phyloP scores from a whole-genome alignment of 2,113 vertebrate species.

The Phylloscopus trochilus region DNA sequence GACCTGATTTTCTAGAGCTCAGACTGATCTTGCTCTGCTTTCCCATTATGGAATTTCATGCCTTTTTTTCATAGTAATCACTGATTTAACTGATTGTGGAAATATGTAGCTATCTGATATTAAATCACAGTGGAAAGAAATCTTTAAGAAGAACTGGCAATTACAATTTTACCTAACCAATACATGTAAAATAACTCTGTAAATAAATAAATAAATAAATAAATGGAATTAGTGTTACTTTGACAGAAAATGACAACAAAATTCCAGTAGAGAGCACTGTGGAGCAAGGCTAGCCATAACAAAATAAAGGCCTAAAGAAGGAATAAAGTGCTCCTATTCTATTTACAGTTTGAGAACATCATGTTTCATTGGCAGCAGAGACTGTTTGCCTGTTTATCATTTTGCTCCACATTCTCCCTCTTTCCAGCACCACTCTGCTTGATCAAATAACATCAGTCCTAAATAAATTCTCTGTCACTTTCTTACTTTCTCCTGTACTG shows the following conservation, averaged over 20 bases:
- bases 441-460: neutral
- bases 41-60: neutral
- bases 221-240: neutral
- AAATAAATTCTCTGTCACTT: neutral
- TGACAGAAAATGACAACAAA: neutral
- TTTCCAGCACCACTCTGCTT: neutral
- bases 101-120: neutral
- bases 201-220: neutral
- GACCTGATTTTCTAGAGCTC: neutral
- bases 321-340: neutral
- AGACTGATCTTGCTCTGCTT: neutral
- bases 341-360: neutral
- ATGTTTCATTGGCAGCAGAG: neutral
- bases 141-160: neutral
- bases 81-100: neutral
- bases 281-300: neutral
- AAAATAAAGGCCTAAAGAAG: neutral
- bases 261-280: slow-evolving; percentile 62
- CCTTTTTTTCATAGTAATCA: neutral
- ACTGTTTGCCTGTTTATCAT: neutral
- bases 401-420: neutral
- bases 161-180: neutral
- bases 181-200: neutral
- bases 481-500: neutral
- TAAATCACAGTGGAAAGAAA: neutral